These are phyloP conservation scores for Cherax quadricarinatus DNA, from an alignment of 1,140 invertebrate species.

Conservation along the genomic window DNA sequence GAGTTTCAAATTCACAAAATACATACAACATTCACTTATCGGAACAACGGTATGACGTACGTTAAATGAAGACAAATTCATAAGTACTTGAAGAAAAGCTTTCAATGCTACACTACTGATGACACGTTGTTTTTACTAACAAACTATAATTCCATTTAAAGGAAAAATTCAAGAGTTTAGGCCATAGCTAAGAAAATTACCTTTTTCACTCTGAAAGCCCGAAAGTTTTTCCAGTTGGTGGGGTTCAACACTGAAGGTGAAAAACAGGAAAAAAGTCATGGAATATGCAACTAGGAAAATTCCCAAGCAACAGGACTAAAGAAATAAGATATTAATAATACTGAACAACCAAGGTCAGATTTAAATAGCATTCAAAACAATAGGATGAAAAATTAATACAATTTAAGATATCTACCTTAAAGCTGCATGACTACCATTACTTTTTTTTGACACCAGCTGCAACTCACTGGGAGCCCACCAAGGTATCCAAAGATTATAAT, in stretches of 20 bases:
- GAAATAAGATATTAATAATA: neutral
- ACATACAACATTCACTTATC: slow-evolving; percentile 2
- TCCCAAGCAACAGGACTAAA: neutral
- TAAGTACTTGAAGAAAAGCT: slow-evolving; percentile 2
- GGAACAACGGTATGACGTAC: neutral
- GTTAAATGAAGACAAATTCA: neutral
- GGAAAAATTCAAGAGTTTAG: neutral
- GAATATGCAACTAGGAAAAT: neutral
- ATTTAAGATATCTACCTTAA: neutral
- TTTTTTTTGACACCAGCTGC: neutral
- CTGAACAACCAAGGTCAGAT: neutral
- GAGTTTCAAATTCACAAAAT: slow-evolving; percentile 30
- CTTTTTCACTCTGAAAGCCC: slow-evolving; percentile 23
- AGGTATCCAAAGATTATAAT: neutral
- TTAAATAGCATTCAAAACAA: neutral
- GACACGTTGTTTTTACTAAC: neutral
- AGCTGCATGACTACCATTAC: neutral
- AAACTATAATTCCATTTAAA: neutral
- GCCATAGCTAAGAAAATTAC: neutral
- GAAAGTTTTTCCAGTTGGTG: neutral
- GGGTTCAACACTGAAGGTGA: neutral
- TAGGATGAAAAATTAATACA: neutral
- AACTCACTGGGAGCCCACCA: neutral
- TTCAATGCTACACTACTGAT: neutral
- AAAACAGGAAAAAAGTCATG: neutral